These are phyloP conservation scores for Micropoecilia bifurca DNA, from an alignment of 2,797 vertebrate genomes.

Conservation along the genomic window DNA sequence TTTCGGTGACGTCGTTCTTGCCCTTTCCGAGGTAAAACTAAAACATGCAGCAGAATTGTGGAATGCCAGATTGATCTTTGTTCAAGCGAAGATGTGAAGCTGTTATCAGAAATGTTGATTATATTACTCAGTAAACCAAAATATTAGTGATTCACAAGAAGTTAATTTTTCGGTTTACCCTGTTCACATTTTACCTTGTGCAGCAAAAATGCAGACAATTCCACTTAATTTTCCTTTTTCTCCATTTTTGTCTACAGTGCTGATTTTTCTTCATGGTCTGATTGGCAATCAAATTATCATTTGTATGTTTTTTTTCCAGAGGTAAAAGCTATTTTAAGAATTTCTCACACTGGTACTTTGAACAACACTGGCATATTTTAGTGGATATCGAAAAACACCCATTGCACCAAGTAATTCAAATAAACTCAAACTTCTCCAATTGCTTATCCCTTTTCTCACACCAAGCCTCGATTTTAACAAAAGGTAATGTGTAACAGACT, in stretches of 20 bases:
- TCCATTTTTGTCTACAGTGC: neutral
- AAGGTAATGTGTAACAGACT: neutral
- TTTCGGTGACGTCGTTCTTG: neutral
- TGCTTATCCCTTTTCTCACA: neutral
- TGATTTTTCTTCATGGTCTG: neutral
- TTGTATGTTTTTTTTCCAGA: neutral
- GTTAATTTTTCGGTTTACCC: neutral
- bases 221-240: neutral
- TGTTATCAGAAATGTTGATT: neutral
- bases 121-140: neutral
- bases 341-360: neutral
- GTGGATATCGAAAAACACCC: neutral
- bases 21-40: neutral
- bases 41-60: neutral
- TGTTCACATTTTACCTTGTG: neutral
- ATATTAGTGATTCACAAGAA: neutral
- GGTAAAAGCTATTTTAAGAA: neutral
- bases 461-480: no score
- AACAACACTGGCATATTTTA: neutral
- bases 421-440: neutral
- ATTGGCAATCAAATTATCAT: neutral
- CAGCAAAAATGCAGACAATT: neutral
- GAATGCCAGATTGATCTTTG: neutral
- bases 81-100: neutral
- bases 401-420: neutral